phyloP scores from a whole-genome alignment of 2,797 vertebrate species.

The Myripristis murdjan region DNA sequence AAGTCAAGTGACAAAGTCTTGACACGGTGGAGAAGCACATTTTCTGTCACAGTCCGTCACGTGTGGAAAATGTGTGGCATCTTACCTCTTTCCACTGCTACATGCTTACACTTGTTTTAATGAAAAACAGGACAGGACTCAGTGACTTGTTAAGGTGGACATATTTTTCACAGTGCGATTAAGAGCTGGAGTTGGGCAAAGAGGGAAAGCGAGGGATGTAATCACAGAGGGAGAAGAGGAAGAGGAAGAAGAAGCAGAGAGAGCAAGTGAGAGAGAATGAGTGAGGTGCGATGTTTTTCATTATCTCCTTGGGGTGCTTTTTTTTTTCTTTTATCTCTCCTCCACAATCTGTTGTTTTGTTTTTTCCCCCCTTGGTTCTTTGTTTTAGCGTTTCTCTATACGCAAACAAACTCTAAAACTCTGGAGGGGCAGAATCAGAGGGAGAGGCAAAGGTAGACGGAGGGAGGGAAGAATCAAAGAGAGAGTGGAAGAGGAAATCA shows the following conservation, averaged over 20 bases:
- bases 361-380: slow-evolving; percentile 52
- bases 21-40: too few relatives aligned
- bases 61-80: too few relatives aligned
- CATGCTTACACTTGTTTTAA: too few relatives aligned
- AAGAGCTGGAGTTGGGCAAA: too few relatives aligned
- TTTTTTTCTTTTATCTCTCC: slow-evolving; percentile 71
- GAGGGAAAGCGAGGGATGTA: slow-evolving; percentile 44
- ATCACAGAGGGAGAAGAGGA: slow-evolving; percentile 42
- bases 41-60: too few relatives aligned
- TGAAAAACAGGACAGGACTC: too few relatives aligned
- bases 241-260: background rate
- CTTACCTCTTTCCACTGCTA: too few relatives aligned
- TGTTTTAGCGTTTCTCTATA: slow-evolving; percentile 67
- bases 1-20: slow-evolving; percentile 5
- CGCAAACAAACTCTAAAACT: slow-evolving; percentile 65
- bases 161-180: slow-evolving; percentile 41
- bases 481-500: slow-evolving; percentile 37
- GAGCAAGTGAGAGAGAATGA: slow-evolving; percentile 35
- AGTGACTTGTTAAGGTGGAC: slow-evolving; percentile 39
- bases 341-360: slow-evolving; percentile 68
- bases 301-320: slow-evolving; percentile 65
- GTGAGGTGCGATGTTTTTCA: slow-evolving; percentile 75
- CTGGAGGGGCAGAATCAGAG: slow-evolving; percentile 60
- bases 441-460: slow-evolving; percentile 23
- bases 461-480: slow-evolving; percentile 44